Percentiles rank a stretch among this genome's conserved stretches.
These are phyloP conservation scores for Amphiprion clarkii DNA, from an alignment of 2,797 vertebrate species.

Conservation along the genomic window DNA sequence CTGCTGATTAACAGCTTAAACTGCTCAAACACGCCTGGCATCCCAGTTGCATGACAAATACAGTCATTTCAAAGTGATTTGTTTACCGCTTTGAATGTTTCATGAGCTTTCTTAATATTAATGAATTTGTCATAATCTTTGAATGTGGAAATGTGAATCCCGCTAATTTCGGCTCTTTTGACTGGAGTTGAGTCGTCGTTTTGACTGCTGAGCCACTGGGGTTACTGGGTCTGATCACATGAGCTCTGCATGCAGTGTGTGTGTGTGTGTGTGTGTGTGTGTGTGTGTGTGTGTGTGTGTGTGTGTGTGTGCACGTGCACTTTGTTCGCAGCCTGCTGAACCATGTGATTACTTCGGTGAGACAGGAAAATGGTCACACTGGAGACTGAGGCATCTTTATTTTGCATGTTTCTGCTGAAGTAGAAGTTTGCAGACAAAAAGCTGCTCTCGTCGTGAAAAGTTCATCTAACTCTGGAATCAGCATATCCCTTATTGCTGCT, in stretches of 20 bases:
- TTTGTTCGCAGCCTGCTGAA: constrained; percentile 53
- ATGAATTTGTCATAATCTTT: constrained; percentile 24
- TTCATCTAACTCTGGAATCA: constrained; percentile 50
- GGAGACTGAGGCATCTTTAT: constrained; percentile 58
- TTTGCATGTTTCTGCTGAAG: constrained; percentile 45
- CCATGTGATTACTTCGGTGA: constrained; percentile 57
- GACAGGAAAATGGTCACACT: constrained; percentile 39
- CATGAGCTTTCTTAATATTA: background rate
- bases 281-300: constrained; percentile 2
- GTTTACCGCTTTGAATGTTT: background rate
- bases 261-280: too few relatives aligned
- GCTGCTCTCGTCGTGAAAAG: constrained; percentile 33
- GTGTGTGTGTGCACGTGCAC: background rate
- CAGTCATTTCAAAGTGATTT: constrained; percentile 9
- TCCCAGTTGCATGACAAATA: background rate
- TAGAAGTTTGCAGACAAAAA: constrained; percentile 47
- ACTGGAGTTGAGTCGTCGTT: constrained; percentile 22
- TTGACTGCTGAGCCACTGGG: constrained; percentile 24
- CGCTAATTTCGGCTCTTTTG: background rate
- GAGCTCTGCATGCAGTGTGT: constrained; percentile 18
- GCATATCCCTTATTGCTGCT: constrained; percentile 6
- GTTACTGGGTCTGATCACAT: constrained; percentile 48
- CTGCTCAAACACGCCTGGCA: background rate
- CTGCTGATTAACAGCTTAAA: background rate
- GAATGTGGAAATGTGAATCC: constrained; percentile 6